Percentiles rank a stretch among this genome's conserved stretches.
These are phyloP conservation scores for Micromussa lordhowensis DNA, from an alignment of 92 coral and sea anemone species.

Conservation along the genomic window DNA sequence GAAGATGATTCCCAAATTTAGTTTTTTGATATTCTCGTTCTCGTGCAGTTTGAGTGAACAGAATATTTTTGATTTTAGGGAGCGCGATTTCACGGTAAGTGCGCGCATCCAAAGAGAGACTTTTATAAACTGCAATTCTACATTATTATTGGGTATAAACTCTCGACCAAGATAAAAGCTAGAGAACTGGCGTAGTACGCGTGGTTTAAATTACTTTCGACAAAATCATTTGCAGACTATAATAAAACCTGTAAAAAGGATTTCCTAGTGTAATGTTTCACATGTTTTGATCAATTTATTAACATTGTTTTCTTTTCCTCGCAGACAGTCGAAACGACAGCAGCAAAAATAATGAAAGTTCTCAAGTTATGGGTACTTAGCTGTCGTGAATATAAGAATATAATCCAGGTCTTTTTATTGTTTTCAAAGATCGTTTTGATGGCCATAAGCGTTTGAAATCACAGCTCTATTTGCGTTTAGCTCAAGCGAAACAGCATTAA, in stretches of 20 bases:
- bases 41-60: neutral
- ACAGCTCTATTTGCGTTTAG: neutral
- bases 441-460: neutral
- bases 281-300: neutral
- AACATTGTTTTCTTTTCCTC: neutral
- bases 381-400: neutral
- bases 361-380: slow-evolving; percentile 14
- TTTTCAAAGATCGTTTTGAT: slow-evolving; percentile 1
- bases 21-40: neutral
- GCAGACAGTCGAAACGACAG: neutral
- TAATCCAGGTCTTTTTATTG: neutral
- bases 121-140: neutral
- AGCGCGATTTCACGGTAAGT: neutral
- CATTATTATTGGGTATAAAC: no score
- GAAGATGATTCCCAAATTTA: neutral
- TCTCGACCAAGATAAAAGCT: neutral
- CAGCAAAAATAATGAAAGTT: neutral
- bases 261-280: neutral
- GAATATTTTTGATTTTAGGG: no score
- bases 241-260: neutral
- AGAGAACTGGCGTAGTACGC: no score
- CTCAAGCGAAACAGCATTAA: neutral
- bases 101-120: neutral
- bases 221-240: neutral
- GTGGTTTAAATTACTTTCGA: neutral